phyloP scores from a whole-genome alignment of 2,888 invertebrate species.

The Noctuana brunneofusca region DNA sequence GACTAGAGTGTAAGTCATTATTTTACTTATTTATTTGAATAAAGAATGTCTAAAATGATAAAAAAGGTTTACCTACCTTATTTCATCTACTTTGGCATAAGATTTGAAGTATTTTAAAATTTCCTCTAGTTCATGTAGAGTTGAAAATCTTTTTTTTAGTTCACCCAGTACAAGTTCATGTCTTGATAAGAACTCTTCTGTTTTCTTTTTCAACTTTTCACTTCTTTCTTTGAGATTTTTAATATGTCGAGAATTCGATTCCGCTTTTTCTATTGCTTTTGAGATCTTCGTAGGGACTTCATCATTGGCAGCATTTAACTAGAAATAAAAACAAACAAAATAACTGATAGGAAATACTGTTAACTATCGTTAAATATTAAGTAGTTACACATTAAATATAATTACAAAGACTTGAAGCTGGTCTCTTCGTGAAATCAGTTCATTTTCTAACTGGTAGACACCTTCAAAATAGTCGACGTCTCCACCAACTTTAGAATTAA shows the following conservation, averaged over 20 bases:
- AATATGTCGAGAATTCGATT: slow-evolving; percentile 78
- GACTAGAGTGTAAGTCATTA: too few species aligned
- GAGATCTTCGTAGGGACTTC: slow-evolving; percentile 85
- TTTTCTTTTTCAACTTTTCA: slow-evolving; percentile 63
- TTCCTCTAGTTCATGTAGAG: slow-evolving; percentile 80
- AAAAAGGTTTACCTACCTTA: slow-evolving; percentile 84
- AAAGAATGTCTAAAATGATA: too few species aligned
- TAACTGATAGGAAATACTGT: not conserved
- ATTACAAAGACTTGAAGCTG: slow-evolving; percentile 62
- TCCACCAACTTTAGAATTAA: slow-evolving; percentile 65
- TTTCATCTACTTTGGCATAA: slow-evolving; percentile 87
- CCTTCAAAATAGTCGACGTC: slow-evolving; percentile 64
- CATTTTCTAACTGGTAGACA: slow-evolving; percentile 56
- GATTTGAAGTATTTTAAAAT: slow-evolving; percentile 87
- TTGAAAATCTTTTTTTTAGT: slow-evolving; percentile 68
- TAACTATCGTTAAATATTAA: not conserved
- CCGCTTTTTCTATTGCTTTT: slow-evolving; percentile 84
- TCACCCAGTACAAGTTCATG: slow-evolving; percentile 71
- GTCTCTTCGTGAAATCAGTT: slow-evolving; percentile 54
- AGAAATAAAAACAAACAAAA: slow-evolving; percentile 41
- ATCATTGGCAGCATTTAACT: slow-evolving; percentile 85
- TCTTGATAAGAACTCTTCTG: slow-evolving; percentile 63
- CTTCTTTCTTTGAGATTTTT: slow-evolving; percentile 75
- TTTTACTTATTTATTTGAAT: too few species aligned
- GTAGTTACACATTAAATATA: slow-evolving; percentile 34